Percentiles rank a stretch among this genome's conserved stretches.
Evolutionary conservation across 2,113 vertebrate genomes (phyloP).

Genomic region (Puffinus mauretanicus): DNA sequence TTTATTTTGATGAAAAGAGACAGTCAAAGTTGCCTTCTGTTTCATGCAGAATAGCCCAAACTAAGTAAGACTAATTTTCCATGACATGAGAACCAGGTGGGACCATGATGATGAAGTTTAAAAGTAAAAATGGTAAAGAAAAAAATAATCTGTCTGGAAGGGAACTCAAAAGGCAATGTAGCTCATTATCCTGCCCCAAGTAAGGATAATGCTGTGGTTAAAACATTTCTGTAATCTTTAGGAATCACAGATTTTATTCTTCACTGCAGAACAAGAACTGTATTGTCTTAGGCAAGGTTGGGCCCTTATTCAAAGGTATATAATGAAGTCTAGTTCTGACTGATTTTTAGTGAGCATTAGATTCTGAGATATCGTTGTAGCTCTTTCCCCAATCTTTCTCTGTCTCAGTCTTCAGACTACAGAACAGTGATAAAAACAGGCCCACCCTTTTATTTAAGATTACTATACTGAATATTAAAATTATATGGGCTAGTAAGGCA

Average conservation of each 20-base stretch:
- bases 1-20: conserved; percentile 59
- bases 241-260: conserved; percentile 7
- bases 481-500: not conserved
- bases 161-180: not conserved
- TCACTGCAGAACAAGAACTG: not conserved
- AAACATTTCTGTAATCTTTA: not conserved
- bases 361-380: not conserved
- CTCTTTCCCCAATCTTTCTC: not conserved
- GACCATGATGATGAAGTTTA: conserved; percentile 35
- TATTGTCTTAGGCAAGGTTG: conserved; percentile 5
- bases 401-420: not conserved
- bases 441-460: not conserved
- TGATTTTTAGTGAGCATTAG: not conserved
- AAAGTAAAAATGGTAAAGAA: conserved; percentile 39
- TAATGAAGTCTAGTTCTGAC: not conserved
- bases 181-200: conserved; percentile 9
- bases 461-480: not conserved
- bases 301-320: not conserved
- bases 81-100: conserved; percentile 39
- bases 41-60: conserved; percentile 32
- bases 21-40: conserved; percentile 41
- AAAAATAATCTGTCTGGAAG: conserved; percentile 26
- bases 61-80: conserved; percentile 38
- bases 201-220: not conserved
- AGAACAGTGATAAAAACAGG: not conserved